phyloP scores from a whole-genome alignment of 1,140 invertebrate species.

The Leguminivora glycinivorella region DNA sequence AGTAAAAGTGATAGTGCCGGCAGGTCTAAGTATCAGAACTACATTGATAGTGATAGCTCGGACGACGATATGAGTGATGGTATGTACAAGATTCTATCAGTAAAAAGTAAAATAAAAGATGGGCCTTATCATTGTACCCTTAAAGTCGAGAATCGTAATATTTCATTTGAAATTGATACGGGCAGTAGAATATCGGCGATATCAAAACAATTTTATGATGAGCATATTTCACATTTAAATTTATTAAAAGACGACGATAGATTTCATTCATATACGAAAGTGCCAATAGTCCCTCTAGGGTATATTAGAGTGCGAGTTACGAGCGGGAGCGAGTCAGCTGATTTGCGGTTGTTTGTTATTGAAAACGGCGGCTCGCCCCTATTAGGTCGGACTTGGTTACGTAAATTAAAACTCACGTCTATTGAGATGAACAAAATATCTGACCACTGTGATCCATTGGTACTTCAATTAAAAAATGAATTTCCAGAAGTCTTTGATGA shows the following conservation, averaged over 20 bases:
- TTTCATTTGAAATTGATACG: constrained; percentile 35
- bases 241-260: constrained; percentile 27
- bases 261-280: constrained; percentile 29
- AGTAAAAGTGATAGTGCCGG: constrained; percentile 1
- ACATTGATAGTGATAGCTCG: neutral
- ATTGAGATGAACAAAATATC: neutral
- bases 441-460: neutral
- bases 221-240: constrained; percentile 31
- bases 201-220: constrained; percentile 32
- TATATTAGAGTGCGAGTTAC: neutral
- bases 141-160: neutral
- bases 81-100: neutral
- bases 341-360: constrained; percentile 5
- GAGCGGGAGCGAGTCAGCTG: neutral
- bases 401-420: neutral
- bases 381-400: neutral
- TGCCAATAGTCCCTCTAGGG: neutral
- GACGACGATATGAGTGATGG: constrained; percentile 6
- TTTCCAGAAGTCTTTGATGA: constrained; percentile 18
- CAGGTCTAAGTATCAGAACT: constrained; percentile 14
- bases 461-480: neutral
- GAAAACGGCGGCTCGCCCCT: constrained; percentile 1
- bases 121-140: neutral
- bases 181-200: constrained; percentile 38
- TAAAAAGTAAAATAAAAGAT: neutral